Evolutionary conservation across 1,140 invertebrate genomes (phyloP).

Genomic region (Zophobas morio): DNA sequence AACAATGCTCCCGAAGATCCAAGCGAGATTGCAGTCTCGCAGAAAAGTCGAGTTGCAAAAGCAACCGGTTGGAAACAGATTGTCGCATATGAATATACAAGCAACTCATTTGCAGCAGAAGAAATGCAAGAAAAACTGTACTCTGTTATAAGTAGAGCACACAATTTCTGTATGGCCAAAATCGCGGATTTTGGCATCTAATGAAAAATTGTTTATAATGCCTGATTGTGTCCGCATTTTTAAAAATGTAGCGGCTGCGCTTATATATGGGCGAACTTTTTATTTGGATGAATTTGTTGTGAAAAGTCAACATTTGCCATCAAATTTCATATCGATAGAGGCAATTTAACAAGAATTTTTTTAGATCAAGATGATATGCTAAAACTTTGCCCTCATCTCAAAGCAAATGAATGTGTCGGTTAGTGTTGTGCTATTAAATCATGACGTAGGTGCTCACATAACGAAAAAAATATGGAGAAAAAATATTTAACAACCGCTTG

Average conservation of each 20-base stretch:
- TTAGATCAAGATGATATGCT: not conserved
- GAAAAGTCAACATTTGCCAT: not conserved
- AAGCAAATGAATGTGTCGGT: not conserved
- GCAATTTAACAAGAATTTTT: not conserved
- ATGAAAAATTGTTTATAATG: conserved; percentile 7
- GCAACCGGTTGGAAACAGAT: conserved; percentile 19
- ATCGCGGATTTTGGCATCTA: not conserved
- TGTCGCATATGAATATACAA: conserved; percentile 1
- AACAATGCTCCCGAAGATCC: too few relatives aligned
- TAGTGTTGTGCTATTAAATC: not conserved
- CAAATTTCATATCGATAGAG: not conserved
- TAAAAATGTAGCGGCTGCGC: not conserved
- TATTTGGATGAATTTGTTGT: not conserved
- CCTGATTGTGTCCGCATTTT: not conserved
- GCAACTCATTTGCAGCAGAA: not conserved
- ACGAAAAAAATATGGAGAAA: not conserved
- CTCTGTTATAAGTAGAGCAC: not conserved
- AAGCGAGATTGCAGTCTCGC: too few relatives aligned
- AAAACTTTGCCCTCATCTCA: not conserved
- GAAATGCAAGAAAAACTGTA: not conserved
- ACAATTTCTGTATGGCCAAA: conserved; percentile 7
- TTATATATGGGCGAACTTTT: not conserved
- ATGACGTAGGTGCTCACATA: not conserved
- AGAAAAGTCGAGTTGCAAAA: too few relatives aligned
- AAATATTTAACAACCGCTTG: not conserved